Conservation (phyloP, 2,797 vertebrate species). For the Meriones psammophilus region DNA sequence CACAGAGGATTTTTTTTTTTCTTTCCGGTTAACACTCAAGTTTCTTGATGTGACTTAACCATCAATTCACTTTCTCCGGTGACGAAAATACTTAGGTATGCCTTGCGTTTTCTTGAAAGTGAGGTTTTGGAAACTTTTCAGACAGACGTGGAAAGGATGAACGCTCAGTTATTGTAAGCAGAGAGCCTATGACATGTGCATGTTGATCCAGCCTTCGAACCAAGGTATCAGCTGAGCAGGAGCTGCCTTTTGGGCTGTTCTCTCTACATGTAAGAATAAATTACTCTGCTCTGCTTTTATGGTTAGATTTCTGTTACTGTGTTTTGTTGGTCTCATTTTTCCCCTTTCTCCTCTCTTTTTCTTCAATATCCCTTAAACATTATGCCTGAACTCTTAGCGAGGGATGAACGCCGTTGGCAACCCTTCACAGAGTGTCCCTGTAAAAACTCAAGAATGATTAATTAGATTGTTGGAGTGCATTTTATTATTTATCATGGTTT, state of each 20-base stretch:
- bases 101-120: background rate
- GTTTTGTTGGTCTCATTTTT: background rate
- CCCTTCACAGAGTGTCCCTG: slow-evolving; percentile 68
- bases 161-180: background rate
- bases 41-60: background rate
- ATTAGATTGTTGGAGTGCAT: slow-evolving; percentile 40
- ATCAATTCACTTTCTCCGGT: background rate
- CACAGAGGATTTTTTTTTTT: background rate
- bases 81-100: slow-evolving; percentile 19
- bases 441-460: slow-evolving; percentile 68
- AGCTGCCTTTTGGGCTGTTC: background rate
- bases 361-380: slow-evolving; percentile 69
- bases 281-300: slow-evolving; percentile 56
- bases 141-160: background rate
- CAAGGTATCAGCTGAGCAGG: background rate
- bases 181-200: background rate
- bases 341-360: slow-evolving; percentile 65
- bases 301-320: background rate
- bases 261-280: background rate
- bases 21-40: background rate
- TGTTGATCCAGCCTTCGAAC: background rate
- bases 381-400: slow-evolving; percentile 58
- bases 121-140: slow-evolving; percentile 23
- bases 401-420: slow-evolving; percentile 24
- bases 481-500: slow-evolving; percentile 47